Evolutionary conservation across 1,140 invertebrate species (phyloP), one percentile per base, ranked within the genome.

Genomic region (Drosophila pallidifrons): DNA sequence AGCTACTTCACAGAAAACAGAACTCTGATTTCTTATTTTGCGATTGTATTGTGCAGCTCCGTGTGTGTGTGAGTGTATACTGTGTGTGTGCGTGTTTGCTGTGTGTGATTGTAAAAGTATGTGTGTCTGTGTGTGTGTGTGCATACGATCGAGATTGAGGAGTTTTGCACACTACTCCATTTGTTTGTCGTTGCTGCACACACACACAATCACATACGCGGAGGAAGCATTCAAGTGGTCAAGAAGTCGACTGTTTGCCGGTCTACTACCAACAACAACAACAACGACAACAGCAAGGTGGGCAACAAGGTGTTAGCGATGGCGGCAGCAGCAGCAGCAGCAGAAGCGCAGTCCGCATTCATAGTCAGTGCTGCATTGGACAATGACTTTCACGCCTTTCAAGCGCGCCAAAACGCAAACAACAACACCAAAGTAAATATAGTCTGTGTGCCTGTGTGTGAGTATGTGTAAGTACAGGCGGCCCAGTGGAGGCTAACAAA

Each of bases 361-460:
- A 67, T 68, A 74, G 70, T 76, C 75, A 72, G 76, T 30, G 51
- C 64, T 61, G 15, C 15, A 11, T 72, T 86, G 74, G 77, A 87
- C 82, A 87, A 87, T 88, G 79, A 87, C 83, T 87, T 87, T 87
- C 83, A 87, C 83, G 80, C 82, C 80, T 83, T 82, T 78, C 63
- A 79, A 88, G 77, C 85, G 83, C 83, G 83, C 83, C 83, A 88
- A 88, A 88, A 87, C 35, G 69, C 47, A 69, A 67, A 65, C 65
- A 61, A 28, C 77, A 60, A 75, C 61, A 65, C 35, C 25, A 43
- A 61, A 20, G 41, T 25, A 63, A 20, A 57, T 41, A 51, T 41
- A 45, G 20, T 25, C 20, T 69, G 61, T 3, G 58, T 30, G 4
- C n/a, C 38, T n/a, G 47, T 51, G 49, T 54, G 35, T 52, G 51